A percentile compares a stretch with the other conserved stretches of the same genome.
These are phyloP conservation scores for Troides oblongomaculatus DNA, from an alignment of 2,888 invertebrate genomes.

Conservation along the genomic window DNA sequence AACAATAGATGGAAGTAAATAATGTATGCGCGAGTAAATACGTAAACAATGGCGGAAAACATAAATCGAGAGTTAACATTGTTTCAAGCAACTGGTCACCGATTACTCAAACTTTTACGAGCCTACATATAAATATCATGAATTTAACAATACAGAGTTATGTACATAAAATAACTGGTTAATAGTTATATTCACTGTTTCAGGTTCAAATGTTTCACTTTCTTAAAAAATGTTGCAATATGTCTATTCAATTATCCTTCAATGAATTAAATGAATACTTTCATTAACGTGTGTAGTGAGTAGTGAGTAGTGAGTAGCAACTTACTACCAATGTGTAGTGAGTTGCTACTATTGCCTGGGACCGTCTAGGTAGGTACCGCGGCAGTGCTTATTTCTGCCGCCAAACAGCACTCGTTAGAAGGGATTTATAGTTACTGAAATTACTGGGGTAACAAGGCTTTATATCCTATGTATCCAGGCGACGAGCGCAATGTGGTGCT, in stretches of 20 bases:
- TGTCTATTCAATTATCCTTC: background rate
- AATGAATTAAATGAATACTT: no score
- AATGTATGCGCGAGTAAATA: background rate
- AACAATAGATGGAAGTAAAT: background rate
- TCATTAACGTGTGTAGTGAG: no score
- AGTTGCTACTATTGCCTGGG: no score
- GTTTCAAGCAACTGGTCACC: background rate
- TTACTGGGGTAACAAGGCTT: no score
- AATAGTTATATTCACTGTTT: background rate
- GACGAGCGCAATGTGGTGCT: no score
- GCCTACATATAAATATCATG: constrained; percentile 1
- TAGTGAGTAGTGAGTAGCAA: no score
- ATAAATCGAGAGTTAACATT: constrained; percentile 3
- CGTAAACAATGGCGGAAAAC: background rate
- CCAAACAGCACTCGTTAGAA: no score
- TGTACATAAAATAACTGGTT: background rate
- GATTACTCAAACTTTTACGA: constrained; percentile 14
- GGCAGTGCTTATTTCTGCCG: no score
- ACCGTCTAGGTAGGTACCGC: no score
- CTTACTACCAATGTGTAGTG: no score
- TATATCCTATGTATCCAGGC: no score
- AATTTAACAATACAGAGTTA: background rate
- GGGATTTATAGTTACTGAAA: no score
- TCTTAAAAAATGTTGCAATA: background rate
- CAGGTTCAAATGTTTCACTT: background rate